These are phyloP conservation scores for Vidua chalybeata DNA, from an alignment of 2,113 vertebrate genomes.

Conservation along the genomic window DNA sequence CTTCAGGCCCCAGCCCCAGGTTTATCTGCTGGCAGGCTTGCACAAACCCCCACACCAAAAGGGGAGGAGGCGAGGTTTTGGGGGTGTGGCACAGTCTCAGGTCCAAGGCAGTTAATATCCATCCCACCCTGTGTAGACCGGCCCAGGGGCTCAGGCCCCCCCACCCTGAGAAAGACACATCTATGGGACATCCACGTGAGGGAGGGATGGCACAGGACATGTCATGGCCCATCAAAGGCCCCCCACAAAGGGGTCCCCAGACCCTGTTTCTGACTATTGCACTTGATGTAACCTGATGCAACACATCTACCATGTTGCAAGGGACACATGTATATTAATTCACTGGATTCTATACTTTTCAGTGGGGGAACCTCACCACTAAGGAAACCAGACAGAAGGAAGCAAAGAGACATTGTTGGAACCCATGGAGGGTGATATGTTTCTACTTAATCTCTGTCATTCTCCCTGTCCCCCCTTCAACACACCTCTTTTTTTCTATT, in stretches of 20 bases:
- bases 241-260: too few species aligned
- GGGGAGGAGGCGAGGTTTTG: not conserved
- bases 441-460: not conserved
- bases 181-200: not conserved
- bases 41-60: not conserved
- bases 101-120: not conserved
- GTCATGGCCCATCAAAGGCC: not conserved
- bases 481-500: not conserved
- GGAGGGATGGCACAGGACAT: not conserved
- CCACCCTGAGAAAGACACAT: not conserved
- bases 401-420: fast-evolving
- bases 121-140: not conserved
- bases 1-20: not conserved
- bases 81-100: not conserved
- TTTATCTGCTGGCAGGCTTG: not conserved
- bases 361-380: fast-evolving
- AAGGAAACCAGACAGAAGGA: not conserved
- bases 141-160: not conserved
- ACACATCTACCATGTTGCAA: too few species aligned
- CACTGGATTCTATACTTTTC: fast-evolving
- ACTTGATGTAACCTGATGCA: fast-evolving
- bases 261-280: too few species aligned
- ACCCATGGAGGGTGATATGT: not conserved
- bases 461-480: not conserved
- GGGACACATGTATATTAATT: too few species aligned